These are phyloP conservation scores for Dione juno DNA, from an alignment of 2,888 invertebrate genomes.

Conservation along the genomic window DNA sequence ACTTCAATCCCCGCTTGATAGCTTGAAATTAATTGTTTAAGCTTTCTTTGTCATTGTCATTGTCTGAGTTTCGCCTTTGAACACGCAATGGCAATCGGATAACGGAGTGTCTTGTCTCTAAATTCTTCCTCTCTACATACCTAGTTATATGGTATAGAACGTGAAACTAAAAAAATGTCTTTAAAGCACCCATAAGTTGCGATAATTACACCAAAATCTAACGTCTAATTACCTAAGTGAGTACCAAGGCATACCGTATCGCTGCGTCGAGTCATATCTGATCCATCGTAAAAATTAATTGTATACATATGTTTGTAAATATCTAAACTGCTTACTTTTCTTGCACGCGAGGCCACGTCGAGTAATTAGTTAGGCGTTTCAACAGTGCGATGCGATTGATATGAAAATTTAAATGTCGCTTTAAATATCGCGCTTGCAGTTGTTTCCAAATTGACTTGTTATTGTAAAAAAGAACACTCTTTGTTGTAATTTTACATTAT, in stretches of 20 bases:
- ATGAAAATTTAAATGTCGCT: slow-evolving; percentile 7
- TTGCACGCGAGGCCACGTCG: slow-evolving; percentile 55
- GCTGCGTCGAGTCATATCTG: slow-evolving; percentile 76
- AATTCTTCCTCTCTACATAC: too few relatives aligned
- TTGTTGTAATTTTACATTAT: not conserved
- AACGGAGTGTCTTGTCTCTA: not conserved
- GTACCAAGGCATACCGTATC: slow-evolving; percentile 69
- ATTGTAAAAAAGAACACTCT: not conserved
- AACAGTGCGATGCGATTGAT: slow-evolving; percentile 27
- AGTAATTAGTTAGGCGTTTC: slow-evolving; percentile 33
- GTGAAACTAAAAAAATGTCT: too few relatives aligned
- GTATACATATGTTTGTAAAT: slow-evolving; percentile 82
- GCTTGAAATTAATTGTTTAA: too few relatives aligned
- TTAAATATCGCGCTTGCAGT: not conserved
- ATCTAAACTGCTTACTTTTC: slow-evolving; percentile 70
- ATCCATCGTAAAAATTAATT: slow-evolving; percentile 83
- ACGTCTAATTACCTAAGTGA: slow-evolving; percentile 66
- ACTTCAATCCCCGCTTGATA: too few relatives aligned
- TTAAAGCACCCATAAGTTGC: not conserved
- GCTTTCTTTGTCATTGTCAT: too few relatives aligned
- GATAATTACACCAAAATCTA: slow-evolving; percentile 48
- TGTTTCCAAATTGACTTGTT: not conserved
- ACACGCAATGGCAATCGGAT: too few relatives aligned
- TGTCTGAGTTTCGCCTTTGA: too few relatives aligned
- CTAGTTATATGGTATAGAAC: too few relatives aligned